A percentile compares a stretch with the other conserved stretches of the same genome.
phyloP scores from a whole-genome alignment of 2,113 vertebrate genomes.

The Phylloscopus trochiloides region DNA sequence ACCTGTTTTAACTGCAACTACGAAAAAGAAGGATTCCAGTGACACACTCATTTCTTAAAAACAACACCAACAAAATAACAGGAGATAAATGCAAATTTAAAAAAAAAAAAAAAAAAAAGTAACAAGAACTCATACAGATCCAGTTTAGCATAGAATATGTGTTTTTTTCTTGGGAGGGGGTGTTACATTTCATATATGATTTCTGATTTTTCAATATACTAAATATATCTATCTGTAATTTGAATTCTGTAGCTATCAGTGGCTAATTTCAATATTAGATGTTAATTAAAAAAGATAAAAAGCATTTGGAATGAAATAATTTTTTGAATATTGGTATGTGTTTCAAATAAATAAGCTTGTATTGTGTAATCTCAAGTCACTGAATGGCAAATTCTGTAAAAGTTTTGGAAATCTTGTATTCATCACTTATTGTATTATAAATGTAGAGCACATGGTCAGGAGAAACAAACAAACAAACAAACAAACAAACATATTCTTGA shows the following conservation, averaged over 20 bases:
- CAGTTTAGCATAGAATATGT: neutral
- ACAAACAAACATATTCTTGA: neutral
- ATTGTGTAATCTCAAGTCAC: neutral
- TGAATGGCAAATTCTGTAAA: neutral
- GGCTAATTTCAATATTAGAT: neutral
- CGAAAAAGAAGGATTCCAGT: rapidly evolving
- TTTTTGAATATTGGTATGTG: neutral
- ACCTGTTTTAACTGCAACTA: neutral
- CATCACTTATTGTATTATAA: neutral
- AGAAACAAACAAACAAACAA: neutral
- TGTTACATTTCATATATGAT: neutral
- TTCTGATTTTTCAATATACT: neutral
- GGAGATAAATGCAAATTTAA: neutral
- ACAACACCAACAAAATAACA: neutral
- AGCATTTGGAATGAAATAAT: neutral
- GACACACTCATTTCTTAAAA: neutral
- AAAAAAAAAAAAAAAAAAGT: too few relatives aligned
- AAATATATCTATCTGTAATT: neutral
- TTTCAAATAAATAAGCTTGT: neutral
- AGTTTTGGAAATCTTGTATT: neutral
- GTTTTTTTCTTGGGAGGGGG: rapidly evolving
- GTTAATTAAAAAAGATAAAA: neutral
- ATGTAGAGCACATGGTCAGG: too few relatives aligned
- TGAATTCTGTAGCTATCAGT: neutral
- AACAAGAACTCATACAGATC: neutral